Evolutionary conservation across 2,888 invertebrate genomes (phyloP).

Genomic region (Raillietiella orientalis): DNA sequence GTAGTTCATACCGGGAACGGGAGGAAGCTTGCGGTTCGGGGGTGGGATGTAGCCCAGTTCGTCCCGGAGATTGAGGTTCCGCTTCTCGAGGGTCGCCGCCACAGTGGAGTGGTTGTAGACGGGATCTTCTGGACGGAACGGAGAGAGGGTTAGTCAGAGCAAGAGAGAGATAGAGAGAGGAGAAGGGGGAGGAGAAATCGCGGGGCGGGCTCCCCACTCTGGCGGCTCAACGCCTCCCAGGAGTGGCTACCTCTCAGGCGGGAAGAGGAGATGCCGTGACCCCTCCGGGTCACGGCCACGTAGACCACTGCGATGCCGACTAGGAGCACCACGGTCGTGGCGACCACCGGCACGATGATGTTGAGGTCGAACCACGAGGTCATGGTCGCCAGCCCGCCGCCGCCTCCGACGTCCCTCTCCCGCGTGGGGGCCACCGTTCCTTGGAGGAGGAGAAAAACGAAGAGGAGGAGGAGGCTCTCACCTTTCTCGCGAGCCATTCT

Average conservation of each 20-base stretch:
- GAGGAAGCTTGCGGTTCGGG: slow-evolving; percentile 64
- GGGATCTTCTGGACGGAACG: slow-evolving; percentile 29
- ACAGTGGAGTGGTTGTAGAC: slow-evolving; percentile 52
- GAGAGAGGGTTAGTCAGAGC: background rate
- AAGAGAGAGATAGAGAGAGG: background rate
- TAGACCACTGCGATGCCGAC: slow-evolving; percentile 70
- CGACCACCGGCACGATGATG: slow-evolving; percentile 60
- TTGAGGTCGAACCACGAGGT: slow-evolving; percentile 67
- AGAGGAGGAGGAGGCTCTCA: slow-evolving; percentile 16
- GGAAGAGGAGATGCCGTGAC: slow-evolving; percentile 26
- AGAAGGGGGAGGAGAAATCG: background rate
- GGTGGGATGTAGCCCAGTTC: slow-evolving; percentile 76
- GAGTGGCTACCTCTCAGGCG: slow-evolving; percentile 56
- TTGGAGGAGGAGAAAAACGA: slow-evolving; percentile 1
- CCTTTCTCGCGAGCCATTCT: slow-evolving; percentile 52
- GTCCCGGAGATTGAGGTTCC: slow-evolving; percentile 46
- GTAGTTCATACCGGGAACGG: slow-evolving; percentile 71
- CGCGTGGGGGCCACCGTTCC: background rate
- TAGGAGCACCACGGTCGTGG: slow-evolving; percentile 59
- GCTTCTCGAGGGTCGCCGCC: slow-evolving; percentile 38
- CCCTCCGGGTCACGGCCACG: slow-evolving; percentile 46
- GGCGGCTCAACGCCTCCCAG: too few relatives aligned
- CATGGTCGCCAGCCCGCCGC: too few relatives aligned
- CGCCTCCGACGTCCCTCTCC: background rate
- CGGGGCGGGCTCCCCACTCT: too few relatives aligned